phyloP scores from a whole-genome alignment of 30 jellyfish, hydroid and myxozoan genomes.

The Hydra vulgaris region DNA sequence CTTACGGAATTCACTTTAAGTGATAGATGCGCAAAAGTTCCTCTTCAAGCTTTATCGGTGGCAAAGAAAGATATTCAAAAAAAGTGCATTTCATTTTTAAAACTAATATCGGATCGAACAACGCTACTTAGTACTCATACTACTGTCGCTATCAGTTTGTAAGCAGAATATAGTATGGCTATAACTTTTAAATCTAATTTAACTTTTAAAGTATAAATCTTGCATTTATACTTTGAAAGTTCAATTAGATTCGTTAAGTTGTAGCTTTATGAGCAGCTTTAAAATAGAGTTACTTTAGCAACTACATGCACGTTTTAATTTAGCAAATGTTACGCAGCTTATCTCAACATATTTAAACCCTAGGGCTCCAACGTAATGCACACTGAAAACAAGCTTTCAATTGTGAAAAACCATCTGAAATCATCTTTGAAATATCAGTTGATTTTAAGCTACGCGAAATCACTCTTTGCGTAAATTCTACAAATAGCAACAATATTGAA shows the following conservation, averaged over 20 bases:
- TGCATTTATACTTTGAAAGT: neutral
- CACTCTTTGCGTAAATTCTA: neutral
- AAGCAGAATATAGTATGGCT: too few relatives aligned
- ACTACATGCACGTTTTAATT: neutral
- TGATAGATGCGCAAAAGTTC: neutral
- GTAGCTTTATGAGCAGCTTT: neutral
- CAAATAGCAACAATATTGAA: neutral
- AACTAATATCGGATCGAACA: neutral
- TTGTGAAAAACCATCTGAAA: neutral
- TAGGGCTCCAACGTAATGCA: neutral
- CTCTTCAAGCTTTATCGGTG: neutral
- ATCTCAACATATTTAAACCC: neutral
- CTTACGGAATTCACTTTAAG: neutral
- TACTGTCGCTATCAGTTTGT: neutral
- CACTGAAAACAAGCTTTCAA: neutral
- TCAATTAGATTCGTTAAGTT: neutral
- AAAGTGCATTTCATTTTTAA: neutral
- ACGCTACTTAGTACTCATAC: neutral
- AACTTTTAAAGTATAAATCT: neutral
- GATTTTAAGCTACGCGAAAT: neutral
- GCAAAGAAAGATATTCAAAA: neutral
- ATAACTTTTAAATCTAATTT: too few relatives aligned
- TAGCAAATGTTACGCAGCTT: neutral
- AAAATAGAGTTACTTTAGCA: neutral
- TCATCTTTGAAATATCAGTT: neutral